Evolutionary conservation across 2,113 vertebrate genomes (phyloP), one percentile per base, ranked within the genome.

Genomic region (Tupaia tana): DNA sequence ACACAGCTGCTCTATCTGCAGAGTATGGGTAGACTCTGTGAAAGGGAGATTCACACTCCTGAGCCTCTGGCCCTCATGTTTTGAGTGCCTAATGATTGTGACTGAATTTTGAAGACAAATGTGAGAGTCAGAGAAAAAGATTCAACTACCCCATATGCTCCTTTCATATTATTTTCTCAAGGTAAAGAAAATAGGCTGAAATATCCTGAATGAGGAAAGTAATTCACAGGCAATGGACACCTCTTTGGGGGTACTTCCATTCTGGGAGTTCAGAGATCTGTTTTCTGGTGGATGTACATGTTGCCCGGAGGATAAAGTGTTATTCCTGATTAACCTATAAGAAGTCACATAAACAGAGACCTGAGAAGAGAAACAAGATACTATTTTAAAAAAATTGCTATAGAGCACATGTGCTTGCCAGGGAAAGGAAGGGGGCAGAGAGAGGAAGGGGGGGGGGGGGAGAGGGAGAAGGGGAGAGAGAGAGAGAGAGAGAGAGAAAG

Each of bases 111-210:
- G 56, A 91, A 87, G 73, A 80, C 34, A 83, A 1, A 31, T 89
- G 94, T 95, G 5, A 95, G 7, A 96, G 73, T 91, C 67, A 92
- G 31, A 84, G 81, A 24, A 91, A 88, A 86, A 31, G 29, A 24
- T 82, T 3, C 9, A 82, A 83, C 29, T 52, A n/a, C 29, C n/a
- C 66, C 27, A 85, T 25, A 1, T 16, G 20, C 4, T 85, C 1
- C 9, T 64, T 92, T 59, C 69, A 24, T 66, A 16, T 25, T 90
- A 31, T 64, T 87, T 96, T 91, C 86, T 6, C 61, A 25, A n/a
- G 70, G 52, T 63, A 96, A 96, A 96, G 64, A 74, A 93, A 92
- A 94, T 67, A 86, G 94, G 4, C 82, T 89, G 80, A 90, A 84
- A 52, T 58, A 78, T 61, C 3, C 34, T 54, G 63, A 86, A 67